These are phyloP conservation scores for Donacobius atricapilla DNA, from an alignment of 2,113 vertebrate species.

Conservation along the genomic window DNA sequence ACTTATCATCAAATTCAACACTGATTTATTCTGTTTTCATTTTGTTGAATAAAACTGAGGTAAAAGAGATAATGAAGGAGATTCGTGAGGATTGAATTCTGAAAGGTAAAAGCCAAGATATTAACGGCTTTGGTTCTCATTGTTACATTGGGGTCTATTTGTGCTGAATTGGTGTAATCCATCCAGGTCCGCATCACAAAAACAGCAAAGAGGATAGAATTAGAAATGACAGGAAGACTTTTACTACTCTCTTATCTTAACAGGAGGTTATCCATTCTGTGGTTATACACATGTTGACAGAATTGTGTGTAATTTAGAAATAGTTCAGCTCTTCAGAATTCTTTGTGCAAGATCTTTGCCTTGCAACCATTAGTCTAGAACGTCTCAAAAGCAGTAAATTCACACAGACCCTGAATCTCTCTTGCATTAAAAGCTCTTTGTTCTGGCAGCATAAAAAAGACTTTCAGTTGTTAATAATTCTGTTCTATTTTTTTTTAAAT, in stretches of 20 bases:
- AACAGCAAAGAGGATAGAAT: background rate
- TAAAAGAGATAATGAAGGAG: constrained; percentile 15
- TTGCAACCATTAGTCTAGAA: background rate
- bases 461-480: background rate
- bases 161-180: constrained; percentile 11
- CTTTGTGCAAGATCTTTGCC: background rate
- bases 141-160: constrained; percentile 10
- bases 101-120: background rate
- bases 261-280: background rate
- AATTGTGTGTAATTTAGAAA: background rate
- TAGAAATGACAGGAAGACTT: background rate
- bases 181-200: background rate
- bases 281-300: background rate
- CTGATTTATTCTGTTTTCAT: constrained; percentile 21
- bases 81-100: background rate
- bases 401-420: background rate
- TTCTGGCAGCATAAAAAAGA: background rate
- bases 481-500: background rate
- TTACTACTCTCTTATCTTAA: background rate
- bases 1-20: background rate
- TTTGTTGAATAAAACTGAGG: constrained; percentile 15
- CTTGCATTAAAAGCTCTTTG: background rate
- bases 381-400: background rate
- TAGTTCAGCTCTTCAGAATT: background rate
- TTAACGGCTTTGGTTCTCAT: background rate